These are phyloP conservation scores for Balaeniceps rex DNA, from an alignment of 2,113 vertebrate genomes.

Conservation along the genomic window DNA sequence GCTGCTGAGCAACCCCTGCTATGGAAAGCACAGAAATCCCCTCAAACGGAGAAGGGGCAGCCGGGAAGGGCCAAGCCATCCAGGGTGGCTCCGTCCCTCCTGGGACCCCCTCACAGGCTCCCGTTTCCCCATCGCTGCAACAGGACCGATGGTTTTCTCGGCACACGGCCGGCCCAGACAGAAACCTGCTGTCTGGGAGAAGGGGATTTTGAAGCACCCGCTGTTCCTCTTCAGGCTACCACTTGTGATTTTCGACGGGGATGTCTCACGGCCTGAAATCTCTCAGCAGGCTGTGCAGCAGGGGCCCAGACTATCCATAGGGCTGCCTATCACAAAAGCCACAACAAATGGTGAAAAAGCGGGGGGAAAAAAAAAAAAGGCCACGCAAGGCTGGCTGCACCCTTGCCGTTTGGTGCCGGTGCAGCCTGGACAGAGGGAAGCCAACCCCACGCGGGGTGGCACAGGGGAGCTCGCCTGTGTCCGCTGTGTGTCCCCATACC, in stretches of 20 bases:
- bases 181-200: neutral
- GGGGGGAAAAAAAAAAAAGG: too few species aligned
- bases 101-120: accelerated
- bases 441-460: neutral
- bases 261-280: neutral
- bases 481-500: too few species aligned
- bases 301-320: neutral
- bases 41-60: neutral
- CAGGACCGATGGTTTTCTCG: accelerated
- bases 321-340: neutral
- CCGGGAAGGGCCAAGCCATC: neutral
- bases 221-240: neutral
- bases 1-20: neutral
- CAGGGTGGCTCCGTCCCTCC: neutral
- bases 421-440: neutral
- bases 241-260: accelerated
- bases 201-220: neutral
- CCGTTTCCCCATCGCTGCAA: accelerated
- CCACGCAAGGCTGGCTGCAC: neutral
- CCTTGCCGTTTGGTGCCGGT: accelerated
- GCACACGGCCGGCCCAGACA: accelerated
- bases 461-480: neutral
- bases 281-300: neutral
- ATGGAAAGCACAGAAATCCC: neutral
- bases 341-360: neutral